Evolutionary conservation across 2,888 invertebrate species (phyloP).

Genomic region (Lasioglossum malachurum): DNA sequence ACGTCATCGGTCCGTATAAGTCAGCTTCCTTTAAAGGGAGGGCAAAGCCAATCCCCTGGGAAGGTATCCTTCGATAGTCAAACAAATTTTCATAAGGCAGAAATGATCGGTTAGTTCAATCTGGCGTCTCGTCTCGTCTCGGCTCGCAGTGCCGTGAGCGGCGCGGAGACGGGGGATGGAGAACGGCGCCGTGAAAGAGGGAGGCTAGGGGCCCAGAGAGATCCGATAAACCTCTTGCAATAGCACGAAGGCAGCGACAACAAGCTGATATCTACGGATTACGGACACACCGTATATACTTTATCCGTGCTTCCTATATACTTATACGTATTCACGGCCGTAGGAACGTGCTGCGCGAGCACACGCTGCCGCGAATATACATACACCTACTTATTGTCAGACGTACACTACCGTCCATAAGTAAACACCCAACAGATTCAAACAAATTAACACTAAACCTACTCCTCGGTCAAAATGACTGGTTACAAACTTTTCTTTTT

Average conservation of each 20-base stretch:
- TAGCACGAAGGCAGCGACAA: conserved; percentile 66
- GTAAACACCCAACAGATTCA: neutral
- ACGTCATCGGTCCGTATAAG: conserved; percentile 9
- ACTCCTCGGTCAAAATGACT: too few species aligned
- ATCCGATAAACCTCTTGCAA: conserved; percentile 70
- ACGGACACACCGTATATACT: conserved; percentile 59
- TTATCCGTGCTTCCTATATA: conserved; percentile 49
- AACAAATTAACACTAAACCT: neutral
- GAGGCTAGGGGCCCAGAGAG: conserved; percentile 20
- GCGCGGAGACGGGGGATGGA: neutral
- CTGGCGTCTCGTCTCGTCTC: conserved; percentile 35
- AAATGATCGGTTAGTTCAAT: conserved; percentile 63
- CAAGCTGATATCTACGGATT: conserved; percentile 71
- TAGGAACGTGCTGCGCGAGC: conserved; percentile 4
- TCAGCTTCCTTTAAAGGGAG: conserved; percentile 26
- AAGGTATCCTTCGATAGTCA: conserved; percentile 37
- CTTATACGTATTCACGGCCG: conserved; percentile 36
- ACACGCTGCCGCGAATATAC: neutral
- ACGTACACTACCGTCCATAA: neutral
- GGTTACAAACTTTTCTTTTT: too few species aligned
- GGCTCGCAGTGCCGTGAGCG: neutral
- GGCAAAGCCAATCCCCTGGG: conserved; percentile 42
- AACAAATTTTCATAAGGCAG: conserved; percentile 67
- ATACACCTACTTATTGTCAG: neutral
- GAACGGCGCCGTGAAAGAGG: neutral